Conservation (phyloP, 2,797 vertebrate genomes). For the Myotis findleyi region DNA sequence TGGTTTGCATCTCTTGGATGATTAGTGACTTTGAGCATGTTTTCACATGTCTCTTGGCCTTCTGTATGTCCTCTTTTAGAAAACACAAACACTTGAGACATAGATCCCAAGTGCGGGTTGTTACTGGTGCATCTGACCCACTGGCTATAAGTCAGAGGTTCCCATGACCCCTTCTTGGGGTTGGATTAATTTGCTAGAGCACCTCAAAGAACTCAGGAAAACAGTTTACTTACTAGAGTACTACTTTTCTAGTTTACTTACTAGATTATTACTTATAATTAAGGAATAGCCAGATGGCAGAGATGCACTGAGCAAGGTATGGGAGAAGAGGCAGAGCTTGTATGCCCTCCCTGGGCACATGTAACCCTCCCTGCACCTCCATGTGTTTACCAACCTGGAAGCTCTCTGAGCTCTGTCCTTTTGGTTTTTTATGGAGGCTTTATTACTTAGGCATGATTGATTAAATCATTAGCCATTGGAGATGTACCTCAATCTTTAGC, state of each 20-base stretch:
- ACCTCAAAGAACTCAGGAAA: background rate
- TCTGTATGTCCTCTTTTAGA: too few relatives aligned
- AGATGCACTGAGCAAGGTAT: background rate
- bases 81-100: background rate
- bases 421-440: background rate
- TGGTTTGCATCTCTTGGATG: too few relatives aligned
- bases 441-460: background rate
- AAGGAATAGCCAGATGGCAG: background rate
- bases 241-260: background rate
- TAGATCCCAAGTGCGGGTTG: background rate
- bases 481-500: background rate
- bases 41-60: too few relatives aligned
- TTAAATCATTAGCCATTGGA: background rate
- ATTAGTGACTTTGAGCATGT: too few relatives aligned
- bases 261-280: background rate
- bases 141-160: background rate
- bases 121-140: background rate
- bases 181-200: background rate
- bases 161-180: background rate
- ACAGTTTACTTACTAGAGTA: background rate
- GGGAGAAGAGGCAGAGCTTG: background rate
- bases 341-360: background rate
- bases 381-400: background rate
- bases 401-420: background rate
- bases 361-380: background rate